phyloP scores from a whole-genome alignment of 2,888 invertebrate species.

The Pheosia gnoma region DNA sequence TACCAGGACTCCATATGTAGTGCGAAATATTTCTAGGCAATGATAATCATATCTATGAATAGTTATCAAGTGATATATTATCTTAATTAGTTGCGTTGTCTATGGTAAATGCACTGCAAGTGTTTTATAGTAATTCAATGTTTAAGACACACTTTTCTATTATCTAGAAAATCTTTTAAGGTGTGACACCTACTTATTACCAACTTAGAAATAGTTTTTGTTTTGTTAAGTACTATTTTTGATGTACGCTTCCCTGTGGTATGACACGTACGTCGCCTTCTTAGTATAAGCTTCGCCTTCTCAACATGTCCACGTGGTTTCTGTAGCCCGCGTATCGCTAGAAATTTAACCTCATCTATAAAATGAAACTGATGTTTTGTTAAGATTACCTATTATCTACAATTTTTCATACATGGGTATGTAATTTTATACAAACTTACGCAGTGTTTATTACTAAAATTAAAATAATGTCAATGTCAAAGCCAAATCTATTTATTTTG shows the following conservation, averaged over 20 bases:
- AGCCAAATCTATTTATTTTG: no score
- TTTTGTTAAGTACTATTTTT: not conserved
- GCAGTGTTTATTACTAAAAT: not conserved
- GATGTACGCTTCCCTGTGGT: not conserved
- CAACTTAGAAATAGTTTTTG: not conserved
- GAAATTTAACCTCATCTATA: not conserved
- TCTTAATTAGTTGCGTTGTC: no score
- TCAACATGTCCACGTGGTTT: constrained; percentile 51
- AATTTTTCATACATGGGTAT: not conserved
- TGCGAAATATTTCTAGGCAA: constrained; percentile 5
- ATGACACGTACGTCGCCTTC: constrained; percentile 18
- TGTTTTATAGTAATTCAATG: no score
- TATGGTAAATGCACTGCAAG: no score
- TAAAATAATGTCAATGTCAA: not conserved
- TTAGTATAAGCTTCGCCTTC: constrained; percentile 49
- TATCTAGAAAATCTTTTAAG: no score
- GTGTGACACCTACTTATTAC: no score
- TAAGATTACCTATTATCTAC: not conserved
- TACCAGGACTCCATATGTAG: constrained; percentile 4
- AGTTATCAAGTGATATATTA: not conserved
- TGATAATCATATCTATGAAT: constrained; percentile 14
- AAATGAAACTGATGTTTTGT: not conserved
- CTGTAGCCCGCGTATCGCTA: constrained; percentile 47
- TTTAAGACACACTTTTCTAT: no score
- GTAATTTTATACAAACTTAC: not conserved